A percentile compares a stretch with the other conserved stretches of the same genome.
These are phyloP conservation scores for Acrossocheilus fasciatus DNA, from an alignment of 2,797 vertebrate species.

Conservation along the genomic window DNA sequence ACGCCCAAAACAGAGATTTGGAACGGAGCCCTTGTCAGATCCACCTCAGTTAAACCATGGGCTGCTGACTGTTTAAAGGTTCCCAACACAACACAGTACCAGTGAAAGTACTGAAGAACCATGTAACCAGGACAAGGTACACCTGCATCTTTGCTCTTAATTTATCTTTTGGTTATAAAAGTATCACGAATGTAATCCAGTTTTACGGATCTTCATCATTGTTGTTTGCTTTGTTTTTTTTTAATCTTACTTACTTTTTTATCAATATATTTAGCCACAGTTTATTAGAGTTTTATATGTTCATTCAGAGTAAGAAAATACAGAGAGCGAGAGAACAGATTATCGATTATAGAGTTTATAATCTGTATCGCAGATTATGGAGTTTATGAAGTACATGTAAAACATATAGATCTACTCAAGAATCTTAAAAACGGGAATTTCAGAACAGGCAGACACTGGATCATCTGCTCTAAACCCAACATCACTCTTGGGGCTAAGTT, in stretches of 20 bases:
- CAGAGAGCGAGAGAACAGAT: constrained; percentile 55
- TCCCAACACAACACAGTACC: constrained; percentile 52
- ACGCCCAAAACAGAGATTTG: not conserved
- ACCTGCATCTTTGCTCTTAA: constrained; percentile 69
- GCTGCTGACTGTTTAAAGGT: constrained; percentile 62
- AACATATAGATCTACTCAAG: constrained; percentile 47
- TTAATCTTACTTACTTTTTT: constrained; percentile 8
- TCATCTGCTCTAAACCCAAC: constrained; percentile 59
- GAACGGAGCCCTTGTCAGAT: constrained; percentile 50
- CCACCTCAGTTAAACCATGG: constrained; percentile 61
- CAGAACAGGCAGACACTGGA: constrained; percentile 71
- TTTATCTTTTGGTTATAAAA: constrained; percentile 78
- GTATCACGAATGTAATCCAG: constrained; percentile 79
- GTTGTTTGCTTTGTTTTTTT: constrained; percentile 57
- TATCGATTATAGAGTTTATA: constrained; percentile 53
- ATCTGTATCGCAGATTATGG: constrained; percentile 40
- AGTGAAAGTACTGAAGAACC: constrained; percentile 57
- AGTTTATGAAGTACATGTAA: constrained; percentile 57
- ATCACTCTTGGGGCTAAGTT: not conserved
- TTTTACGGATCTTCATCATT: constrained; percentile 79
- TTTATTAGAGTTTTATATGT: constrained; percentile 62
- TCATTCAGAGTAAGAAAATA: constrained; percentile 52
- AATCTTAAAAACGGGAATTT: constrained; percentile 30
- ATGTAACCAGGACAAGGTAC: constrained; percentile 66
- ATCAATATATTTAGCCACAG: constrained; percentile 5